Conservation (phyloP, 2,888 invertebrate species). For the Torymus aiolomorphi region DNA sequence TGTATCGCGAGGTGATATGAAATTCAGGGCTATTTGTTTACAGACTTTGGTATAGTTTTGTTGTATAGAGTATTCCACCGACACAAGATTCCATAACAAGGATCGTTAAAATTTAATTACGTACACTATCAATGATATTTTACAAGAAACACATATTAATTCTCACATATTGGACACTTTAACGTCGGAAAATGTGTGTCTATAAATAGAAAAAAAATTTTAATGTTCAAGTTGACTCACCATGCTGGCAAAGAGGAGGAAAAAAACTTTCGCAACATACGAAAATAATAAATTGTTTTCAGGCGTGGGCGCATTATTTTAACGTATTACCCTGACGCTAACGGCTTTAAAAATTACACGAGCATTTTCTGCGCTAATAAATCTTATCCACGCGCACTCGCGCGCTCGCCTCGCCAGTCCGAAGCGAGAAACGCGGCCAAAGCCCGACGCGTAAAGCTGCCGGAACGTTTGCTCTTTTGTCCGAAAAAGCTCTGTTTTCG, state of each 20-base stretch:
- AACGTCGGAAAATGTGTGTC: too few relatives aligned
- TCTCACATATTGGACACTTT: too few relatives aligned
- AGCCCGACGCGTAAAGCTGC: background rate
- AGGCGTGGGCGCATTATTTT: constrained; percentile 3
- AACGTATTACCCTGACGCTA: constrained; percentile 17
- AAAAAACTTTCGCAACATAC: too few relatives aligned
- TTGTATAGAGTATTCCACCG: too few relatives aligned
- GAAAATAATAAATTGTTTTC: constrained; percentile 14
- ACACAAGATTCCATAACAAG: too few relatives aligned
- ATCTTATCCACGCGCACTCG: constrained; percentile 20
- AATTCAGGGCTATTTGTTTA: background rate
- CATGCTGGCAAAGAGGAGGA: too few relatives aligned
- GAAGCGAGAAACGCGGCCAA: background rate
- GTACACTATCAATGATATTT: too few relatives aligned
- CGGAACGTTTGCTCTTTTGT: background rate
- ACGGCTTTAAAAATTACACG: constrained; percentile 16
- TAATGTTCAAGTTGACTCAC: too few relatives aligned
- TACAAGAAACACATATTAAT: too few relatives aligned
- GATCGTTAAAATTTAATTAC: too few relatives aligned
- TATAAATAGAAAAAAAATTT: too few relatives aligned
- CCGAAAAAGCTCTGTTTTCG: too few relatives aligned
- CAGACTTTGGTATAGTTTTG: background rate
- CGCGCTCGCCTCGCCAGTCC: background rate
- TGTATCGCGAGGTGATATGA: background rate
- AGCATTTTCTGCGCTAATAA: constrained; percentile 21